phyloP scores from a whole-genome alignment of 2,888 invertebrate genomes.

The Lamellibrachia columna region DNA sequence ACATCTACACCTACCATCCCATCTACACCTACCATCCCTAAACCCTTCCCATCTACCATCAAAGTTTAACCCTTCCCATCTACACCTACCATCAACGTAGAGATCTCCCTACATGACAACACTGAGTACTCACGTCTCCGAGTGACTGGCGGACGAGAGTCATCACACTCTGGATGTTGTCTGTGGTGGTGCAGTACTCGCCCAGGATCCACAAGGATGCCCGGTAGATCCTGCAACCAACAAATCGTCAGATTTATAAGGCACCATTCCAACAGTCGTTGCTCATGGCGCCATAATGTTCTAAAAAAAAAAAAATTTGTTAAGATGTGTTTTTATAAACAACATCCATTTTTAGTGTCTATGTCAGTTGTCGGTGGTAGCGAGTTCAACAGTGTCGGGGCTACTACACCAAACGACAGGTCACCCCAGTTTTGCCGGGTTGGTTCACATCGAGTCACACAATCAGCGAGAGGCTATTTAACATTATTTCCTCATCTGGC shows the following conservation, averaged over 20 bases:
- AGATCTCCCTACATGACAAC: neutral
- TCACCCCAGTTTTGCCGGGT: too few species aligned
- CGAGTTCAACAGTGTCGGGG: too few species aligned
- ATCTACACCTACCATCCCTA: too few species aligned
- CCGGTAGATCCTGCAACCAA: constrained; percentile 76
- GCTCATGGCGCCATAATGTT: neutral
- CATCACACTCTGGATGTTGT: constrained; percentile 83
- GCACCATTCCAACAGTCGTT: neutral
- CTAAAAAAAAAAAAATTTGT: neutral
- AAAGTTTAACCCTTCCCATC: too few species aligned
- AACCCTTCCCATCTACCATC: too few species aligned
- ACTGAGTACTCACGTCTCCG: constrained; percentile 72
- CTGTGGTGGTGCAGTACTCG: constrained; percentile 85
- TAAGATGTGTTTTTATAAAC: too few species aligned
- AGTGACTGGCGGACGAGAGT: constrained; percentile 78
- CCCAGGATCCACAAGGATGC: constrained; percentile 97
- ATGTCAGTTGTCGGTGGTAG: too few species aligned
- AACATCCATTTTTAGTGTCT: too few species aligned
- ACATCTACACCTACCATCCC: too few species aligned
- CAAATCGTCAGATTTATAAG: neutral
- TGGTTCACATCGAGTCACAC: neutral
- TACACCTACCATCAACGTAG: too few species aligned
- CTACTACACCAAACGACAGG: too few species aligned
- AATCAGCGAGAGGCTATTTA: neutral
- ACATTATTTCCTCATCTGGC: neutral